A percentile compares a stretch with the other conserved stretches of the same genome.
phyloP scores from a whole-genome alignment of 2,113 vertebrate species.

The Elephas maximus region DNA sequence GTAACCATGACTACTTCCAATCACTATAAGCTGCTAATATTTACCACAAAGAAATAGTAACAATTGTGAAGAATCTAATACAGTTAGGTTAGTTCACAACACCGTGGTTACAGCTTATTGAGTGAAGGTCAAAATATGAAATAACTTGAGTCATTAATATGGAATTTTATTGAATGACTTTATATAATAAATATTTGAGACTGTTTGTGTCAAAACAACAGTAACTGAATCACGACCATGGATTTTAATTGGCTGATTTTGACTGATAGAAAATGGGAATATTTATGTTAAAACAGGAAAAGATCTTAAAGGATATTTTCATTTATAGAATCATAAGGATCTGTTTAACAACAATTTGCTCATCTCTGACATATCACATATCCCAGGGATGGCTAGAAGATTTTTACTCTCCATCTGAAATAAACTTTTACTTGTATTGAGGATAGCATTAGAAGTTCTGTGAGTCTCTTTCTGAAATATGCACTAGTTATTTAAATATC shows the following conservation, averaged over 20 bases:
- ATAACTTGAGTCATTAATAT: constrained; percentile 50
- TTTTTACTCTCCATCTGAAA: constrained; percentile 36
- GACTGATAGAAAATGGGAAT: constrained; percentile 44
- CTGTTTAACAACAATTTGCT: constrained; percentile 24
- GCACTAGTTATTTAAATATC: background rate
- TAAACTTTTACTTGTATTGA: constrained; percentile 47
- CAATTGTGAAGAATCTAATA: constrained; percentile 19
- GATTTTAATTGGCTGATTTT: constrained; percentile 7
- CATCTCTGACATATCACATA: background rate
- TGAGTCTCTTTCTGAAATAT: constrained; percentile 44
- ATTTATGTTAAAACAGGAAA: constrained; percentile 56
- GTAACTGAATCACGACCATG: constrained; percentile 33
- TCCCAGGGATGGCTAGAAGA: background rate
- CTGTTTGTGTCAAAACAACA: background rate
- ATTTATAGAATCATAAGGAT: constrained; percentile 31
- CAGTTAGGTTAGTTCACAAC: background rate
- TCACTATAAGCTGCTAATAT: background rate
- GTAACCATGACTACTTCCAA: background rate
- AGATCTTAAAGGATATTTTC: background rate
- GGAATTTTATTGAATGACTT: constrained; percentile 41
- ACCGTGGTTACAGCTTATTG: background rate
- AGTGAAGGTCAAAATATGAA: constrained; percentile 47
- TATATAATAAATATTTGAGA: constrained; percentile 36
- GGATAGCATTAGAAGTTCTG: constrained; percentile 55
- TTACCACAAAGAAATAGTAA: background rate